Base-by-base conservation (phyloP, 2,113 vertebrate genomes). In the Hippocampus comes region DNA sequence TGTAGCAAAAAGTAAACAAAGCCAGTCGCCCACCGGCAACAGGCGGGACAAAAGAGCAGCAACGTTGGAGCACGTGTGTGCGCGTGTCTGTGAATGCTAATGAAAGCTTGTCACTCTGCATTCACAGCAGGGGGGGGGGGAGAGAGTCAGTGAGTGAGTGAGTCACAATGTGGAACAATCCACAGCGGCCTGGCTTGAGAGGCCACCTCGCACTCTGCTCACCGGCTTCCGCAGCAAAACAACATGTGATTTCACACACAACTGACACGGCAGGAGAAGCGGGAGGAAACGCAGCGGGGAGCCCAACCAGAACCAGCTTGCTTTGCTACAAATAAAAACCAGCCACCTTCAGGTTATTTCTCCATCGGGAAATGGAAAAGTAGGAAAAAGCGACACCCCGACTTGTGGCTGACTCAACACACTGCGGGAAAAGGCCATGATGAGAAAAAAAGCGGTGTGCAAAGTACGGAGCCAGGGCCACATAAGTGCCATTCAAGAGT, bases 21-120 rank as follows among this genome's bases (percentile, higher is more conserved):
- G 25, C 82, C 75, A 14, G 70, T 78, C 76, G 76, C 75, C 68
- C 75, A 68, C 11, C 59, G 25, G 49, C 72, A 68, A 79, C 69
- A 41, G 46, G 34, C 73, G 23, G 73, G 67, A 87, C 85, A 89
- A 87, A 84, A 71, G 73, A 34, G 72, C 76, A 41, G 5, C 61
- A 72, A 76, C n/a, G 41, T 70, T 55, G 63, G 60, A 63, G 51
- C 41, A 63, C 64, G 73, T 30, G 81, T 71, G 77, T 80, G 74
- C 23, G 73, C 30, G 51, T 43, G 65, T 56, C 70, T 43, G 78
- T 75, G 81, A 82, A 70, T 25, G 82, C 70, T 78, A 76, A 78
- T 48, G 72, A 71, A 74, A 76, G 81, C 64, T 63, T 66, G 82
- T 87, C 84, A 83, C 60, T 69, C 17, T 74, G 75, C 34, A 18